Conservation (phyloP, 2,113 vertebrate genomes). For the Elephas maximus region DNA sequence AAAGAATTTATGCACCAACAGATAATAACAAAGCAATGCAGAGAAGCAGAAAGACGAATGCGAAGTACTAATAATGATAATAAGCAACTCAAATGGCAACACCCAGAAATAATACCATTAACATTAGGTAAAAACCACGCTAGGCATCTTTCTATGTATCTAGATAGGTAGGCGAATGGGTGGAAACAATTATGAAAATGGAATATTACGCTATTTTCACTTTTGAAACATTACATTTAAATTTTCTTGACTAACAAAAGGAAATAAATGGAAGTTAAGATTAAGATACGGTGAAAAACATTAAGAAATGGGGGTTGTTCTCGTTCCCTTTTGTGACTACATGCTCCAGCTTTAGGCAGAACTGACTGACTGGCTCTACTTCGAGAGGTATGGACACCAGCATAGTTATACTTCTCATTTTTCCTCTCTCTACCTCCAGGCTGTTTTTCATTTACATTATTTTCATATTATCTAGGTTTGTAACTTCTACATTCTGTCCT, state of each 20-base stretch:
- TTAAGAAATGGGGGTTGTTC: neutral
- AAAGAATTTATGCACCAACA: neutral
- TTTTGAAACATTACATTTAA: neutral
- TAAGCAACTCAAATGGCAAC: neutral
- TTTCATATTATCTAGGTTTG: neutral
- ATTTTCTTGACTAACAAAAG: constrained; percentile 36
- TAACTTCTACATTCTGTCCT: neutral
- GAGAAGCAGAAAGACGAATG: neutral
- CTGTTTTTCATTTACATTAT: neutral
- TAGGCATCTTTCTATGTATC: neutral
- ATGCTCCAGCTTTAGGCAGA: neutral
- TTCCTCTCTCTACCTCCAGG: neutral
- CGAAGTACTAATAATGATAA: neutral
- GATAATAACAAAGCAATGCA: neutral
- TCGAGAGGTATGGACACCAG: neutral
- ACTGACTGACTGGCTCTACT: accelerated
- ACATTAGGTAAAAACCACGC: neutral
- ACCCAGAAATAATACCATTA: neutral
- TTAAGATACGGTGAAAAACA: neutral
- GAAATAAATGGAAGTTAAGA: neutral
- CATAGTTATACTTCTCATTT: neutral
- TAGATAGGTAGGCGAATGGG: neutral
- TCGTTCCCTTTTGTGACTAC: neutral
- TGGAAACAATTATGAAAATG: neutral
- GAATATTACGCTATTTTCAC: neutral